Conservation (phyloP, 2,113 vertebrate species). For the Melanerpes formicivorus region DNA sequence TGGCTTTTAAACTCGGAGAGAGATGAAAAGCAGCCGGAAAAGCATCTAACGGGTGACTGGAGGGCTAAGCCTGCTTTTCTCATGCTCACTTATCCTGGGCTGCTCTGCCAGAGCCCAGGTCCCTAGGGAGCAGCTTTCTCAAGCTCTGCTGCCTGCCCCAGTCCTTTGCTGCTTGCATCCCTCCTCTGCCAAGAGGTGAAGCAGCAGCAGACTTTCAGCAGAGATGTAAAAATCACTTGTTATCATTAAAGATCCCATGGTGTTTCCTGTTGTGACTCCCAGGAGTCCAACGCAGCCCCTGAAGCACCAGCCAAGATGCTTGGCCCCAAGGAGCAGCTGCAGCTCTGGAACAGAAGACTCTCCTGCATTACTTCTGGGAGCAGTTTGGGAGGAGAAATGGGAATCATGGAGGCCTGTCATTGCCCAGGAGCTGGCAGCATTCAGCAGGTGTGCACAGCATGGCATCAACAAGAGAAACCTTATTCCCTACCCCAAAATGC, state of each 20-base stretch:
- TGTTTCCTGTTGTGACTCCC: background rate
- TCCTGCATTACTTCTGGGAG: accelerated
- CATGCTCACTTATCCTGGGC: constrained; percentile 25
- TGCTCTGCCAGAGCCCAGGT: background rate
- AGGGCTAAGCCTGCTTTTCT: constrained; percentile 61
- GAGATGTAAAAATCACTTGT: background rate
- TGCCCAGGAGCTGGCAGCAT: background rate
- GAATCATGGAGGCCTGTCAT: background rate
- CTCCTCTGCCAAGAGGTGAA: background rate
- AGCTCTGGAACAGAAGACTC: background rate
- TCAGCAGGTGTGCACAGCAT: accelerated
- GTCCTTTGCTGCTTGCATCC: background rate
- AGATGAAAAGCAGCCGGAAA: constrained; percentile 68
- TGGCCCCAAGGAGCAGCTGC: background rate
- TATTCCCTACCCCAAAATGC: background rate
- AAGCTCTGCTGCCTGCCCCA: constrained; percentile 9
- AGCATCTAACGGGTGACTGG: background rate
- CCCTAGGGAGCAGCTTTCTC: constrained; percentile 5
- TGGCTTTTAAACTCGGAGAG: constrained; percentile 42
- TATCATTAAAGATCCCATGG: background rate
- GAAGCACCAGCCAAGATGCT: background rate
- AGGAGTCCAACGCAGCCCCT: background rate
- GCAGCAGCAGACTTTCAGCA: background rate
- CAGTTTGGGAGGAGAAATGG: accelerated
- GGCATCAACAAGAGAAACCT: background rate